Percentiles rank a stretch among this genome's conserved stretches.
Conservation (phyloP, 2,113 vertebrate genomes). For the Rafetus swinhoei region DNA sequence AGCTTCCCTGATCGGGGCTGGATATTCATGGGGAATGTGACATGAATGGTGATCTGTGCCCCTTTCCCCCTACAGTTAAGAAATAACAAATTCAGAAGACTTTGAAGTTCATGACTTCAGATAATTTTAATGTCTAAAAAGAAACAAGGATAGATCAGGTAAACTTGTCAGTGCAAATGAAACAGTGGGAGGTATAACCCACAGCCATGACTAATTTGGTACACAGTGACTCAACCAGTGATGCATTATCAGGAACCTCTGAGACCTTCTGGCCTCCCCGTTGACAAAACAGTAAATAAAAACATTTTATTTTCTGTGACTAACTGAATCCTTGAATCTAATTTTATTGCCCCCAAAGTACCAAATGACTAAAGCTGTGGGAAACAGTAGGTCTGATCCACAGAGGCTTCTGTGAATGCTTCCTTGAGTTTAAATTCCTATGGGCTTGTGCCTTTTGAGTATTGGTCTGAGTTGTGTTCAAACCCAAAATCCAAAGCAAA, state of each 20-base stretch:
- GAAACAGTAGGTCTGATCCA: not conserved
- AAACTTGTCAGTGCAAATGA: slow-evolving; percentile 22
- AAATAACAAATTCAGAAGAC: not conserved
- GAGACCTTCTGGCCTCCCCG: slow-evolving; percentile 33
- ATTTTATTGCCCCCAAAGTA: not conserved
- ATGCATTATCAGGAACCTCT: slow-evolving; percentile 53
- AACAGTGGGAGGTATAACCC: slow-evolving; percentile 50
- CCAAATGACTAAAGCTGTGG: not conserved
- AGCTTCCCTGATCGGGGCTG: too few relatives aligned
- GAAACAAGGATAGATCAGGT: slow-evolving; percentile 41
- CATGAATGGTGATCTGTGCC: too few relatives aligned
- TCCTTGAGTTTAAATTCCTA: not conserved
- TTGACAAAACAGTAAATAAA: slow-evolving; percentile 59
- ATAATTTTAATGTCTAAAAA: not conserved
- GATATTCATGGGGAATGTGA: too few relatives aligned
- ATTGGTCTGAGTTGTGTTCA: not conserved
- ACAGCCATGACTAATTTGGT: slow-evolving; percentile 59
- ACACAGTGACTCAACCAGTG: slow-evolving; percentile 56
- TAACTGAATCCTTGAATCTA: slow-evolving; percentile 18
- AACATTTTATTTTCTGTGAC: slow-evolving; percentile 35
- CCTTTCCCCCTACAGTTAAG: not conserved
- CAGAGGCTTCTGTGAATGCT: slow-evolving; percentile 14
- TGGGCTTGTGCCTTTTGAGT: not conserved
- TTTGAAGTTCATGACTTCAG: slow-evolving; percentile 1
- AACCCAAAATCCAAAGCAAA: not conserved